Base-by-base conservation (phyloP, 2,113 vertebrate genomes). In the Cyanoliseus patagonus region DNA sequence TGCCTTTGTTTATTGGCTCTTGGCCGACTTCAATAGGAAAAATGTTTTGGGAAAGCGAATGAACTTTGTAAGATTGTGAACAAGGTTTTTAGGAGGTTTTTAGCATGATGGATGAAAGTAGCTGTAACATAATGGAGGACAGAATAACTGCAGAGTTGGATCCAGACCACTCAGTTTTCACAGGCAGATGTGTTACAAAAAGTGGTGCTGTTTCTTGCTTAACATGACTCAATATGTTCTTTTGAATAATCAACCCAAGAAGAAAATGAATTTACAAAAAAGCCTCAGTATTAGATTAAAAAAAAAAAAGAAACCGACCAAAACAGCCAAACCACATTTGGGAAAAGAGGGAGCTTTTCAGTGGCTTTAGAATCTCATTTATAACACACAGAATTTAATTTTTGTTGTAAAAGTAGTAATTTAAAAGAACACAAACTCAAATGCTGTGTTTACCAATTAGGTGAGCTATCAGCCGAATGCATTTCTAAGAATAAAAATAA, bases 191-290 rank as follows among this genome's bases (percentile, higher is more conserved):
- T 28, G 49, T 51, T 52, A 17, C 0, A 61, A 83, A 64, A 77
- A 79, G 61, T 15, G 6, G 27, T 75, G 25, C 14, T 74, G 3
- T 66, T 91, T 86, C 42, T 86, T 83, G 20, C 16, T 83, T 80
- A 37, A 44, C 17, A 4, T 63, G 24, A 39, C 55, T 86, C 27
- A 55, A 1, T 93, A 42, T 86, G 67, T 86, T 96, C 57, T 92
- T 88, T 76, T 68, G 68, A 87, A 51, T 86, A 83, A 66, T 20
- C 28, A 70, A 81, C 31, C 30, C 17, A 44, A 62, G 49, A 86
- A 92, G 84, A 92, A 86, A 61, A 66, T 30, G 11, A 49, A 86
- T 94, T 95, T 96, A 93, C 39, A 82, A 83, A 88, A 75, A 70
- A 91, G 24, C 79, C 59, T 94, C 70, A 90, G 37, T 86, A 90